Evolutionary conservation across 1,140 invertebrate species (phyloP).

Genomic region (Drosophila truncata): DNA sequence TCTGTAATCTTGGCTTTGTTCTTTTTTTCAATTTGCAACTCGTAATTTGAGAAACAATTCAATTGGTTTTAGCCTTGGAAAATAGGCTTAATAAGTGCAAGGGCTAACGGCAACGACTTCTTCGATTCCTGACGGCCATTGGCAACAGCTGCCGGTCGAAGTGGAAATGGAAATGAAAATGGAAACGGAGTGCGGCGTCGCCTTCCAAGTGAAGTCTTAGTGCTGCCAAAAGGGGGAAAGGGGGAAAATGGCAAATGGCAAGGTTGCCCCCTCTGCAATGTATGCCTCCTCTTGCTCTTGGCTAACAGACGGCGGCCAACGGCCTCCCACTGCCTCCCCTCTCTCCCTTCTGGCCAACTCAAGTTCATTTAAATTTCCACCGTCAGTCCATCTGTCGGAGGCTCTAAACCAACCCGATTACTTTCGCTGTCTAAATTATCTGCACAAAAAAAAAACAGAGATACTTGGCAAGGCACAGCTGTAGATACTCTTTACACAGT

Average conservation of each 20-base stretch:
- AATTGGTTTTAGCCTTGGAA: constrained; percentile 6
- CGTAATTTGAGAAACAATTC: constrained; percentile 16
- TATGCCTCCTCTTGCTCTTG: constrained; percentile 46
- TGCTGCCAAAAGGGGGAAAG: constrained; percentile 38
- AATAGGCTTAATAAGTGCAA: constrained; percentile 44
- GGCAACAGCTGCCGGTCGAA: constrained; percentile 35
- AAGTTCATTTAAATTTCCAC: constrained; percentile 54
- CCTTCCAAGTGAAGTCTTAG: constrained; percentile 68
- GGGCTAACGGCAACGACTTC: constrained; percentile 13
- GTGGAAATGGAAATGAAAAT: constrained; percentile 5
- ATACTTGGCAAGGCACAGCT: neutral
- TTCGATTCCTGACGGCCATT: constrained; percentile 44
- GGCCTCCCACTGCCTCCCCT: neutral
- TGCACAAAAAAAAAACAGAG: constrained; percentile 17
- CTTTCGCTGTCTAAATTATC: constrained; percentile 80
- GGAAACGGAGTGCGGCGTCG: constrained; percentile 1
- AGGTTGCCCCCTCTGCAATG: constrained; percentile 25
- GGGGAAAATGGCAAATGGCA: constrained; percentile 1
- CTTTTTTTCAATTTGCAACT: neutral
- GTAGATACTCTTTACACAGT: neutral
- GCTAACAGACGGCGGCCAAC: constrained; percentile 5
- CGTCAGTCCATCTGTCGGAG: constrained; percentile 27
- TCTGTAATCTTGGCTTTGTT: neutral
- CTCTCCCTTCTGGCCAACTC: constrained; percentile 2
- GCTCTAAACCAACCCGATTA: constrained; percentile 61